phyloP scores from a whole-genome alignment of 1,140 invertebrate species.

The Ladona fulva region DNA sequence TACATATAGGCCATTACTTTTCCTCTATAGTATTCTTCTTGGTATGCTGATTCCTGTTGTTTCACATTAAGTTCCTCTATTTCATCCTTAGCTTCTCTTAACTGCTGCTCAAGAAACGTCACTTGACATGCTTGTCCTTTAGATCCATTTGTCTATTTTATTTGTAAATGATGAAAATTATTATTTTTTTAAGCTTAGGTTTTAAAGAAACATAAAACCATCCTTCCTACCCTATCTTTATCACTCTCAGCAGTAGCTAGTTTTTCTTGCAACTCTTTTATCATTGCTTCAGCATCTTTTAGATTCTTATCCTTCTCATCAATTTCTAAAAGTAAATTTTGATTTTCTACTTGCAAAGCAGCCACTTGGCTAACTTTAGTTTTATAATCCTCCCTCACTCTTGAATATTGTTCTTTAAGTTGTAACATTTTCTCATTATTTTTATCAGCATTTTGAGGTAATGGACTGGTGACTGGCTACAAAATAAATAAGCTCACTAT shows the following conservation, averaged over 20 bases:
- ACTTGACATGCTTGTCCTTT: slow-evolving; percentile 43
- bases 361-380: slow-evolving; percentile 46
- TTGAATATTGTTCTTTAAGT: slow-evolving; percentile 42
- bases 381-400: slow-evolving; percentile 47
- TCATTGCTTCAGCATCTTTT: slow-evolving; percentile 39
- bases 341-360: slow-evolving; percentile 38
- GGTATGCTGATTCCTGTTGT: slow-evolving; percentile 49
- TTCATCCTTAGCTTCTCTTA: slow-evolving; percentile 53
- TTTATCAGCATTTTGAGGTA: not conserved
- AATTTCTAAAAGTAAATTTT: slow-evolving; percentile 35
- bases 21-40: slow-evolving; percentile 19
- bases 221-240: slow-evolving; percentile 29
- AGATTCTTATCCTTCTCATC: slow-evolving; percentile 40
- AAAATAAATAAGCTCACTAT: too few relatives aligned
- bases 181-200: not conserved
- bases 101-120: slow-evolving; percentile 53
- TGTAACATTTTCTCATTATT: slow-evolving; percentile 33
- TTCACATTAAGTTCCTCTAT: slow-evolving; percentile 58
- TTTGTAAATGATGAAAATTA: not conserved
- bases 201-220: slow-evolving; percentile 13
- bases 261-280: slow-evolving; percentile 40
- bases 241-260: slow-evolving; percentile 41
- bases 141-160: slow-evolving; percentile 29
- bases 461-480: not conserved
- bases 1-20: slow-evolving; percentile 14